These are phyloP conservation scores for Lophius piscatorius DNA, from an alignment of 2,113 vertebrate species.

Conservation along the genomic window DNA sequence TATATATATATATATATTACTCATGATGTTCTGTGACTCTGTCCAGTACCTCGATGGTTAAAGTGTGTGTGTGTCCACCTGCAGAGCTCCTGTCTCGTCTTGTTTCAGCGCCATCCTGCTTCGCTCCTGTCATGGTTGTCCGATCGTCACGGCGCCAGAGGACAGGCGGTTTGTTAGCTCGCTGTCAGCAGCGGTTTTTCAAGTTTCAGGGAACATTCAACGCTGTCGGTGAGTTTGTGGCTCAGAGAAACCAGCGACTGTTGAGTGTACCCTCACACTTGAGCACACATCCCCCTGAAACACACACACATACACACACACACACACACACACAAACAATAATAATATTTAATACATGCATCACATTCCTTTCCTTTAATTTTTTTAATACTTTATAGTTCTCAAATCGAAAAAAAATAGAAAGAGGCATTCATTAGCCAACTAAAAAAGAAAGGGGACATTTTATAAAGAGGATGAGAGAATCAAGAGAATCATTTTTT, in stretches of 20 bases:
- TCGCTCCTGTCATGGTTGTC: constrained; percentile 31
- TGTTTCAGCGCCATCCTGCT: background rate
- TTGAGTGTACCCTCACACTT: constrained; percentile 78
- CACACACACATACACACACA: too few relatives aligned
- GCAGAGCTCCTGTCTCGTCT: constrained; percentile 33
- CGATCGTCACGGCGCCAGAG: background rate
- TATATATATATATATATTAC: too few relatives aligned
- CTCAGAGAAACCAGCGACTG: constrained; percentile 80
- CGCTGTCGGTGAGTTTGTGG: constrained; percentile 96
- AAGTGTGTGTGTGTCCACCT: constrained; percentile 21
- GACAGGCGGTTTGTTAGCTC: constrained; percentile 17
- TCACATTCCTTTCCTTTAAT: too few relatives aligned
- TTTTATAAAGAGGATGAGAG: too few relatives aligned
- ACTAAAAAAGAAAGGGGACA: too few relatives aligned
- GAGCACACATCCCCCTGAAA: constrained; percentile 38
- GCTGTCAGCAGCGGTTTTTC: constrained; percentile 36
- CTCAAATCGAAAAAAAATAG: too few relatives aligned
- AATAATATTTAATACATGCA: too few relatives aligned
- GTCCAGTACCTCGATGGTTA: background rate
- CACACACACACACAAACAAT: too few relatives aligned
- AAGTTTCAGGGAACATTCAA: constrained; percentile 90
- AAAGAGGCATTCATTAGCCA: too few relatives aligned
- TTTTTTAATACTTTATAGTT: too few relatives aligned
- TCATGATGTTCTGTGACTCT: too few relatives aligned
- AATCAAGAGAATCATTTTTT: too few relatives aligned